Evolutionary conservation across 2,113 vertebrate species (phyloP).

Genomic region (Proterorhinus semilunaris): DNA sequence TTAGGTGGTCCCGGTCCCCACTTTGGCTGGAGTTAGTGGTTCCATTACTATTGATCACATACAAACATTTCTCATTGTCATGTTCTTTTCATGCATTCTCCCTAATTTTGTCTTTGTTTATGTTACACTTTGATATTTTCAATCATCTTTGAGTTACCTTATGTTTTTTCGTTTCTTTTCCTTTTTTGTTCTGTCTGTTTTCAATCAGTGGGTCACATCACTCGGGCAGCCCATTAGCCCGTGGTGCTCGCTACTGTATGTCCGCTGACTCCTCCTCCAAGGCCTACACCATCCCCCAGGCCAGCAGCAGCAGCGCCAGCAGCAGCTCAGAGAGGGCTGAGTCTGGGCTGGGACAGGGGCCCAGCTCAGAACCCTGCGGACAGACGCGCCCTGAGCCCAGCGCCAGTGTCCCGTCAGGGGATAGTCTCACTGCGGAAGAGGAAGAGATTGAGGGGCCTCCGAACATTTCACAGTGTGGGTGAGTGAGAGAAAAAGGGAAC

Average conservation of each 20-base stretch:
- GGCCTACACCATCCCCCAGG: conserved; percentile 88
- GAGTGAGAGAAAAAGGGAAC: conserved; percentile 58
- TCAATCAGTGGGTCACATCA: conserved; percentile 87
- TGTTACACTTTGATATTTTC: conserved; percentile 26
- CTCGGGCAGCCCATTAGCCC: conserved; percentile 87
- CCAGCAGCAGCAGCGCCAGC: conserved; percentile 75
- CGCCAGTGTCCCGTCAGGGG: conserved; percentile 35
- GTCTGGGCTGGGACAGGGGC: conserved; percentile 50
- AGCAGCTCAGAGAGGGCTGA: conserved; percentile 55
- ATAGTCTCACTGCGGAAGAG: conserved; percentile 80
- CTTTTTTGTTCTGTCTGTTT: conserved; percentile 5
- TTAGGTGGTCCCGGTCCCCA: too few relatives aligned
- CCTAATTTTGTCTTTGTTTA: conserved; percentile 19
- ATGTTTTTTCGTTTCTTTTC: conserved; percentile 50
- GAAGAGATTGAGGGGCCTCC: conserved; percentile 83
- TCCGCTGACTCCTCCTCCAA: conserved; percentile 91
- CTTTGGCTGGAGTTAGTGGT: too few relatives aligned
- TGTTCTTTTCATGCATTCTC: conserved; percentile 29
- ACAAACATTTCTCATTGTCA: neutral
- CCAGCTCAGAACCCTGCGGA: conserved; percentile 78
- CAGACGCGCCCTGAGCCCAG: conserved; percentile 79
- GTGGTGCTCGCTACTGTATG: conserved; percentile 82
- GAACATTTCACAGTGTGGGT: conserved; percentile 85
- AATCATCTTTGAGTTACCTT: conserved; percentile 59
- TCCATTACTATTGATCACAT: too few relatives aligned